Base-by-base conservation (phyloP, 2,113 vertebrate genomes). In the Galemys pyrenaicus region DNA sequence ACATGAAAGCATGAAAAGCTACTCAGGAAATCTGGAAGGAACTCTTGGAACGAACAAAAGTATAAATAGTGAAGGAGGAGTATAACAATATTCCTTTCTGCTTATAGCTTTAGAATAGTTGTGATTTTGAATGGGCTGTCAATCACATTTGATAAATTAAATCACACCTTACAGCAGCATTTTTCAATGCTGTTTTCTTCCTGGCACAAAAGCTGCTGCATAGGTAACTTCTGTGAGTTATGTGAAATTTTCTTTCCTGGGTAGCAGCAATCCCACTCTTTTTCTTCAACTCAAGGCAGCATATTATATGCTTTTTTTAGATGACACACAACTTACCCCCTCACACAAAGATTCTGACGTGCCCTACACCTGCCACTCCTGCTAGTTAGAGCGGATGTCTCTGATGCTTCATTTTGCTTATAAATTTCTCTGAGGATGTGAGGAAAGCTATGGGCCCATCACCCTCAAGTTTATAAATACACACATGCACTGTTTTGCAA, bases 141-240 rank as follows among this genome's bases (percentile, higher is more conserved):
- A 91, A n/a, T 96, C 96, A 89, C 9, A 13, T 64, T 75, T 84
- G 87, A 80, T 87, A 83, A 89, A 65, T 80, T 70, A 87, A 96
- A 89, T 89, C 83, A 56, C 19, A 41, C 22, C 37, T 28, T 22
- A 71, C 9, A 26, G 87, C 44, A n/a, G 79, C 35, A 20, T n/a
- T 87, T 78, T 73, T 89, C 68, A 67, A 20, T 1, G 20, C 19
- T 79, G 30, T 78, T 91, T 79, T 79, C 67, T 86, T 91, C 73
- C 67, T 49, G n/a, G 15, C 70, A 91, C 70, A 75, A 86, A 97
- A 82, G 89, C 86, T 56, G 70, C 84, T 54, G 65, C 39, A 44
- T 11, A 67, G 86, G 91, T 94, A 85, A 80, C 91, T 89, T 84
- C 30, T 51, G 13, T 16, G n/a, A 84, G 75, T 41, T 82, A 6